Evolutionary conservation across 2,113 vertebrate species (phyloP), one percentile per base, ranked within the genome.

Genomic region (Gnathonemus longibarbis): DNA sequence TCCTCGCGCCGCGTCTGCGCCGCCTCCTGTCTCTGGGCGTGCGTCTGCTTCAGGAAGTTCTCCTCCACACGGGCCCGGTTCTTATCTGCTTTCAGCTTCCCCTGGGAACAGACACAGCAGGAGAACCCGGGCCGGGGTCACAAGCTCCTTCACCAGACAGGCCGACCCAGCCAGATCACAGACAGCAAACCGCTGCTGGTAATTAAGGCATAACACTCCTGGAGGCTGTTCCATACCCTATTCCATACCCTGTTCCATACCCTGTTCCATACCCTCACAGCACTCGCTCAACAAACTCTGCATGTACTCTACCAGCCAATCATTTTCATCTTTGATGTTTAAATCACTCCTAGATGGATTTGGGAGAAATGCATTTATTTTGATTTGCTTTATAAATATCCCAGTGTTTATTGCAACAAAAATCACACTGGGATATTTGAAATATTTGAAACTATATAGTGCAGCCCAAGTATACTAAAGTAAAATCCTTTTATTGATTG

Each of bases 31-130:
- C 98, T 97, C 90, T 99, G 98, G 92, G 98, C 97, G 0, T 99
- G 98, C 0, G 98, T 99, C 93, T 98, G 96, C 93, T 99, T 99
- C 91, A 99, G 94, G 94, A 99, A 99, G 95, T 99, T 99, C 95
- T 99, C 98, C 90, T 99, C 98, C 87, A 99, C 98, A 0, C 98
- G 97, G 46, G 98, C 96, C 2, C 98, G 97, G 93, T 99, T 99
- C 93, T 97, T 97, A 92, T 99, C 98, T 7, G 98, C 98, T 94
- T 99, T 99, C 92, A 97, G 96, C 92, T 99, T 99, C 3, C 98
- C 98, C 98, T 99, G 92, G 66, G 92, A 48, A 86, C 24, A 9
- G 27, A 24, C 90, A 24, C 7, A 35, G 24, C 45, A 80, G 27
- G 35, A 52, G 11, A 39, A 83, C 13, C 31, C 74, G 19, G 35